Percentiles rank a stretch among this genome's conserved stretches.
These are phyloP conservation scores for Azorinus chamasolen DNA, from an alignment of 2,888 invertebrate genomes.

Conservation along the genomic window DNA sequence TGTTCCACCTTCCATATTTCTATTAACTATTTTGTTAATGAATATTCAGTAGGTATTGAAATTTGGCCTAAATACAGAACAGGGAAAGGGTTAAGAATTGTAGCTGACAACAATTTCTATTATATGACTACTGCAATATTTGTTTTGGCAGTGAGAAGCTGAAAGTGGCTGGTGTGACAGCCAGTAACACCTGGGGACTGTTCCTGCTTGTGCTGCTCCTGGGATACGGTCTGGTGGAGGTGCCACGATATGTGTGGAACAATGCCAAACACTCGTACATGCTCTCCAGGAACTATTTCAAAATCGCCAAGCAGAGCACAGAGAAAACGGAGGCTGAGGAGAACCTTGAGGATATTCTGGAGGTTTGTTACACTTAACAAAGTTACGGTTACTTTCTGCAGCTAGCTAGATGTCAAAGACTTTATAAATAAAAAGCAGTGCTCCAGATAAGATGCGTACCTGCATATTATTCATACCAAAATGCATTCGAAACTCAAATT, in stretches of 20 bases:
- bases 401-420: neutral
- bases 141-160: slow-evolving; percentile 93
- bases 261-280: slow-evolving; percentile 94
- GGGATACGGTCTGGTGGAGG: slow-evolving; percentile 98
- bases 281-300: slow-evolving; percentile 95
- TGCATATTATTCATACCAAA: neutral
- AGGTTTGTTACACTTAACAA: slow-evolving; percentile 90
- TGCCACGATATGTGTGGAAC: slow-evolving; percentile 95
- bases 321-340: slow-evolving; percentile 99
- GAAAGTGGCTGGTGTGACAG: slow-evolving; percentile 98
- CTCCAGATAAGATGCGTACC: neutral
- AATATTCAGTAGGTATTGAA: too few species aligned
- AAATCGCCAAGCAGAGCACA: slow-evolving; percentile 96
- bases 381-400: too few species aligned
- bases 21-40: too few species aligned
- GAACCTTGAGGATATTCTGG: slow-evolving; percentile 96
- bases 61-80: too few species aligned
- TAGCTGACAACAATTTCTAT: too few species aligned
- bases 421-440: neutral
- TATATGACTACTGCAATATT: too few species aligned
- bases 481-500: too few species aligned
- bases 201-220: slow-evolving; percentile 96
- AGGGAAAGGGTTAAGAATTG: too few species aligned
- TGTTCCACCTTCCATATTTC: too few species aligned
- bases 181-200: slow-evolving; percentile 99